phyloP scores from a whole-genome alignment of 2,888 invertebrate genomes.

The Arctia plantaginis region DNA sequence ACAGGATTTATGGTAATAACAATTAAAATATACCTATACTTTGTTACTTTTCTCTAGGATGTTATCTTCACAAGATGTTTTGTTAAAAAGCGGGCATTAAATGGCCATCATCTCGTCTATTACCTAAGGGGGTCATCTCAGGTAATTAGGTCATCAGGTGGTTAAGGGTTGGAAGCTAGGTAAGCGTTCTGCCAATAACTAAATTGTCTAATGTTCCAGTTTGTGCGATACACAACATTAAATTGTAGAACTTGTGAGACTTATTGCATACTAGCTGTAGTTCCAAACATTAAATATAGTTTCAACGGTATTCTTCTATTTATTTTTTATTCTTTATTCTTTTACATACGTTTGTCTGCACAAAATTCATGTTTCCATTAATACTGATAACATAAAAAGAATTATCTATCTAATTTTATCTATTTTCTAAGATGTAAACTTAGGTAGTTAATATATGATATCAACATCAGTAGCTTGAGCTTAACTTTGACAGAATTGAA shows the following conservation, averaged over 20 bases:
- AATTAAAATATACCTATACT: neutral
- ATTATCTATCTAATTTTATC: neutral
- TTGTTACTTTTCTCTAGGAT: neutral
- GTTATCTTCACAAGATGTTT: neutral
- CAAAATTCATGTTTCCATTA: neutral
- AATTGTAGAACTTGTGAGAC: too few relatives aligned
- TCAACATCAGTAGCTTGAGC: neutral
- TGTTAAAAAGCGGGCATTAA: neutral
- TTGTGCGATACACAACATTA: neutral
- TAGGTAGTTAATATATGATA: neutral
- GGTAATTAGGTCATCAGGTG: neutral
- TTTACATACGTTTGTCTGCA: neutral
- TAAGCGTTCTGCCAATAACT: neutral
- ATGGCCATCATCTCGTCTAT: neutral
- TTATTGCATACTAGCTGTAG: too few relatives aligned
- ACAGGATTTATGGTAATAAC: neutral
- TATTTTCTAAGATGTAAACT: neutral
- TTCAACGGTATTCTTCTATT: neutral
- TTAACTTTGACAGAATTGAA: neutral
- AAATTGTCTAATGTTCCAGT: neutral
- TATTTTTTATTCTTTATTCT: neutral
- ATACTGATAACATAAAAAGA: too few relatives aligned
- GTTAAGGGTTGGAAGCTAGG: neutral
- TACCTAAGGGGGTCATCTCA: neutral
- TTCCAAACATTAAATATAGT: too few relatives aligned